Conservation (phyloP, 2,113 vertebrate species). For the Clarias macrocephalus region DNA sequence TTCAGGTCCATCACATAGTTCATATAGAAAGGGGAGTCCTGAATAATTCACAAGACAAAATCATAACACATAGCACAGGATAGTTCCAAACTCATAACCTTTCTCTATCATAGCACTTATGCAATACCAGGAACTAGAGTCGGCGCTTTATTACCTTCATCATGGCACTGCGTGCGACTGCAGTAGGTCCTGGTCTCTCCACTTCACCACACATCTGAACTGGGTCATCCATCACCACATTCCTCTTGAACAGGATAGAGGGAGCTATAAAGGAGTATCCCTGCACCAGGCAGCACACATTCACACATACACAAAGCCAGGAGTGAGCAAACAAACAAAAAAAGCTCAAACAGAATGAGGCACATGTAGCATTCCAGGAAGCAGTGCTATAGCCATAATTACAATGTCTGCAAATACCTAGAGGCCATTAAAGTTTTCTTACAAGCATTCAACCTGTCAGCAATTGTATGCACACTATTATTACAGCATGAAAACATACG, state of each 20-base stretch:
- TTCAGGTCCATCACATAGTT: constrained; percentile 94
- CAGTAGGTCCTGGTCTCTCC: constrained; percentile 84
- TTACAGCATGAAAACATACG: not conserved
- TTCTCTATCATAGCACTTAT: not conserved
- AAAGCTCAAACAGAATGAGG: not conserved
- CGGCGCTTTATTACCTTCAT: constrained; percentile 81
- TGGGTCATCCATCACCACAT: constrained; percentile 87
- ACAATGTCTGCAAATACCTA: constrained; percentile 22
- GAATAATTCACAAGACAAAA: constrained; percentile 35
- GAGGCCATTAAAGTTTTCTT: not conserved
- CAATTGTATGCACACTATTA: not conserved
- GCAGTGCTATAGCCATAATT: not conserved
- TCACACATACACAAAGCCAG: constrained; percentile 13
- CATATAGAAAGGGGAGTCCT: constrained; percentile 97
- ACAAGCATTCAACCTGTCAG: not conserved
- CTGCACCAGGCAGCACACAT: constrained; percentile 64
- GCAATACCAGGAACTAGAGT: not conserved
- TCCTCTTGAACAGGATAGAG: constrained; percentile 95
- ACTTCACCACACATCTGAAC: constrained; percentile 82
- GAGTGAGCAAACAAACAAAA: not conserved
- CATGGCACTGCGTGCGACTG: constrained; percentile 93
- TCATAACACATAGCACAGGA: not conserved
- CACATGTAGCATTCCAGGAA: not conserved
- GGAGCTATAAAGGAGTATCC: constrained; percentile 97
- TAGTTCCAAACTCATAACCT: not conserved